These are phyloP conservation scores for Neoscelio sp. DNA, from an alignment of 2,888 invertebrate genomes.

Conservation along the genomic window DNA sequence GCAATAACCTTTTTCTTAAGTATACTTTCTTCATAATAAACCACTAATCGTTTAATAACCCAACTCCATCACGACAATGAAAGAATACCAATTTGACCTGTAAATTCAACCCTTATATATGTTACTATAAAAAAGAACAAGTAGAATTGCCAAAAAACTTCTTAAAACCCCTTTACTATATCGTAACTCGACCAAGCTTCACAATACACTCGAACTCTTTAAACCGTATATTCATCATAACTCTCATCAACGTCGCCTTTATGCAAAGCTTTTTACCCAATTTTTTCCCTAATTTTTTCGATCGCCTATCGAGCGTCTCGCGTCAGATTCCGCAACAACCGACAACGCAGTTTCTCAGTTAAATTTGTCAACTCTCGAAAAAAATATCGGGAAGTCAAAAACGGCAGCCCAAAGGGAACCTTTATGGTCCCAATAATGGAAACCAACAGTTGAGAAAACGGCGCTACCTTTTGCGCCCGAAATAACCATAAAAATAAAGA, in stretches of 20 bases:
- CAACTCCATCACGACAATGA: too few species aligned
- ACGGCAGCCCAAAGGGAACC: not conserved
- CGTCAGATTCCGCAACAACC: too few species aligned
- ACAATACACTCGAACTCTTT: not conserved
- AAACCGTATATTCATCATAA: not conserved
- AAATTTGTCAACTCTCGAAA: not conserved
- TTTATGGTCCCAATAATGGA: slow-evolving; percentile 15
- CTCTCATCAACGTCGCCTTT: not conserved
- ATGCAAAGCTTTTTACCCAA: not conserved
- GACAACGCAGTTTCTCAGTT: too few species aligned
- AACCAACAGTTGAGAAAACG: slow-evolving; percentile 15
- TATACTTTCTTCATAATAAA: too few species aligned
- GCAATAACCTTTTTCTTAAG: too few species aligned
- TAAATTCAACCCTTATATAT: too few species aligned
- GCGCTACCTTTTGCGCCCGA: slow-evolving; percentile 4
- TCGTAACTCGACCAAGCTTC: too few species aligned
- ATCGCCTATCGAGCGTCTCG: not conserved
- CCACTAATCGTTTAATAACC: too few species aligned
- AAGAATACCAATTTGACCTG: too few species aligned
- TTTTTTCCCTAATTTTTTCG: not conserved
- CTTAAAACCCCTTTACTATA: too few species aligned
- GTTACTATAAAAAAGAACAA: too few species aligned
- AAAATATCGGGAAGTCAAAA: not conserved
- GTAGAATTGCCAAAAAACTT: too few species aligned
- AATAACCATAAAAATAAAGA: slow-evolving; percentile 31